A percentile compares a stretch with the other conserved stretches of the same genome.
Conservation (phyloP, 2,113 vertebrate species). For the Alexandromys fortis region DNA sequence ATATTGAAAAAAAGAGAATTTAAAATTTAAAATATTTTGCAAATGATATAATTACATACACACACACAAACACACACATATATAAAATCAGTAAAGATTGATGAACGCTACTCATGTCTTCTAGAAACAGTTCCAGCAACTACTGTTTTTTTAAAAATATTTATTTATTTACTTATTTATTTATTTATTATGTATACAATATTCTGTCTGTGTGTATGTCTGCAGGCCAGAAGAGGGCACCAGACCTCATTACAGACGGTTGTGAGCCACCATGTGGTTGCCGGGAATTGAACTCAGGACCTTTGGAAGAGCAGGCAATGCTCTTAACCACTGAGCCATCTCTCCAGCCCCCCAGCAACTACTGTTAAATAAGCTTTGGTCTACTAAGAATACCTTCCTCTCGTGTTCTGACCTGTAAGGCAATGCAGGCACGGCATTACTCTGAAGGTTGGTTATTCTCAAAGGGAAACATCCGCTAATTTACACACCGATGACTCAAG, state of each 20-base stretch:
- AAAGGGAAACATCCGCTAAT: neutral
- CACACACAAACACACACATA: neutral
- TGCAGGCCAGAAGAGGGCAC: too few species aligned
- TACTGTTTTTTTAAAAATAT: too few species aligned
- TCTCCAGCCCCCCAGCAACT: too few species aligned
- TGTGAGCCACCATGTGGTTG: too few species aligned
- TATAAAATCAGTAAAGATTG: conserved; percentile 44
- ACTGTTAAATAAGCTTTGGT: conserved; percentile 29
- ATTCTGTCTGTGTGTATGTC: too few species aligned
- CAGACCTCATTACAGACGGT: too few species aligned
- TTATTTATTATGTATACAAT: too few species aligned
- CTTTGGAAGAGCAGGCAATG: too few species aligned
- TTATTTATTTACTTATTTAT: too few species aligned
- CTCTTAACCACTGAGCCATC: too few species aligned
- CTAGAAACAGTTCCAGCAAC: conserved; percentile 36
- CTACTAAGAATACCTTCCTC: neutral
- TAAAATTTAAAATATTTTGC: conserved; percentile 55
- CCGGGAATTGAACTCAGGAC: too few species aligned
- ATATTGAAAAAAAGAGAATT: conserved; percentile 25
- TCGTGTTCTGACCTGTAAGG: neutral
- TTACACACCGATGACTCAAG: neutral
- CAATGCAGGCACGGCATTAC: neutral
- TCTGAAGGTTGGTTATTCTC: neutral
- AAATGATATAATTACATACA: conserved; percentile 50
- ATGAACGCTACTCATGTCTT: conserved; percentile 34